Evolutionary conservation across 2,797 vertebrate species (phyloP).

Genomic region (Oreochromis grahami): DNA sequence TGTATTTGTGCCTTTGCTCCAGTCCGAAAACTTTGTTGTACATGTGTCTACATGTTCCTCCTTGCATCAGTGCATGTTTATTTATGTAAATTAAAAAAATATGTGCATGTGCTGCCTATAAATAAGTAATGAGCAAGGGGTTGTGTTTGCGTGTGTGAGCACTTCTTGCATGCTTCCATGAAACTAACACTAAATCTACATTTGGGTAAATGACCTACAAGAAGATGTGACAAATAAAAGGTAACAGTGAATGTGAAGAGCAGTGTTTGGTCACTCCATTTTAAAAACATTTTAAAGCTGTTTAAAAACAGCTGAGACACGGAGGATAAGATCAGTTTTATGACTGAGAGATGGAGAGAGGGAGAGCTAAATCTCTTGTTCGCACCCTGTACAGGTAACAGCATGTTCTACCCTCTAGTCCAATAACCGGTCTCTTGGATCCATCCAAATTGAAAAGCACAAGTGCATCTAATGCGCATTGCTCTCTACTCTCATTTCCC

Average conservation of each 20-base stretch:
- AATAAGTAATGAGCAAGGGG: neutral
- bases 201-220: conserved; percentile 32
- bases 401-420: conserved; percentile 36
- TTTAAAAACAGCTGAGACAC: neutral
- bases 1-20: conserved; percentile 2
- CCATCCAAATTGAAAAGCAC: conserved; percentile 31
- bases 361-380: neutral
- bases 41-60: neutral
- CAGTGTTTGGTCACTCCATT: neutral
- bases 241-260: neutral
- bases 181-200: conserved; percentile 16
- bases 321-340: neutral
- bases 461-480: conserved; percentile 15
- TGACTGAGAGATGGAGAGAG: neutral
- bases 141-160: neutral
- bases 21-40: neutral
- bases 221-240: neutral
- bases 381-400: conserved; percentile 4
- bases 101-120: neutral
- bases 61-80: neutral
- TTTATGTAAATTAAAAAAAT: neutral
- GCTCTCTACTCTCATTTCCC: neutral
- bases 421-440: conserved; percentile 29
- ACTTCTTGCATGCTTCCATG: neutral
- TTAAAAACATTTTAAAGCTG: neutral